Evolutionary conservation across 2,113 vertebrate species (phyloP).

Genomic region (Phalacrocorax carbo): DNA sequence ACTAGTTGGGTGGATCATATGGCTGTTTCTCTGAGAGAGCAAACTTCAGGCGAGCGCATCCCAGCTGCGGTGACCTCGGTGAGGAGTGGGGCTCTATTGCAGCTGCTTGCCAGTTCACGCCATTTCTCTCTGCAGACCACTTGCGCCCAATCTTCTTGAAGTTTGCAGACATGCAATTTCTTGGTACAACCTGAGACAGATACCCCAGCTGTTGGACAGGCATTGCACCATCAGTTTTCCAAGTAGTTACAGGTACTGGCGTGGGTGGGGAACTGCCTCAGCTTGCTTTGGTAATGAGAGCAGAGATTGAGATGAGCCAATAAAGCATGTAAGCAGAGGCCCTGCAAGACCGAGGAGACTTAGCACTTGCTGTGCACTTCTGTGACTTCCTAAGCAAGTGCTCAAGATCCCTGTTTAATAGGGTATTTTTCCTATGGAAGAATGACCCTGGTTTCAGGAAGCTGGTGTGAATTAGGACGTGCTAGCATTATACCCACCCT

Average conservation of each 20-base stretch:
- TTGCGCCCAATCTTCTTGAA: background rate
- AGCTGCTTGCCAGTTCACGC: background rate
- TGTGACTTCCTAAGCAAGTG: background rate
- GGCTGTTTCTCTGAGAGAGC: background rate
- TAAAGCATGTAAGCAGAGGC: background rate
- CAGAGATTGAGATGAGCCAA: background rate
- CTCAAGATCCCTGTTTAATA: background rate
- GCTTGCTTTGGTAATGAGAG: background rate
- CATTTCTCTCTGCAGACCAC: background rate
- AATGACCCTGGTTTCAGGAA: background rate
- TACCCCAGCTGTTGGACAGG: background rate
- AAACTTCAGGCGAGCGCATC: background rate
- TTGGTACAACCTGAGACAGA: background rate
- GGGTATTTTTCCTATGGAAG: background rate
- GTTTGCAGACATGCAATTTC: background rate
- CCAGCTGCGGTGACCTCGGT: background rate
- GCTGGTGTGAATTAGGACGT: background rate
- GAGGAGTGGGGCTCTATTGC: background rate
- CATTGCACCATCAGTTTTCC: background rate
- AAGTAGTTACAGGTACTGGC: background rate
- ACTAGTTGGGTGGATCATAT: background rate
- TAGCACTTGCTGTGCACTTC: background rate
- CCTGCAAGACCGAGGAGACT: background rate
- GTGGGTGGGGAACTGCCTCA: background rate
- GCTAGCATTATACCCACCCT: background rate